Base-by-base conservation (phyloP, 1,140 invertebrate genomes). In the Anthonomus grandis region DNA sequence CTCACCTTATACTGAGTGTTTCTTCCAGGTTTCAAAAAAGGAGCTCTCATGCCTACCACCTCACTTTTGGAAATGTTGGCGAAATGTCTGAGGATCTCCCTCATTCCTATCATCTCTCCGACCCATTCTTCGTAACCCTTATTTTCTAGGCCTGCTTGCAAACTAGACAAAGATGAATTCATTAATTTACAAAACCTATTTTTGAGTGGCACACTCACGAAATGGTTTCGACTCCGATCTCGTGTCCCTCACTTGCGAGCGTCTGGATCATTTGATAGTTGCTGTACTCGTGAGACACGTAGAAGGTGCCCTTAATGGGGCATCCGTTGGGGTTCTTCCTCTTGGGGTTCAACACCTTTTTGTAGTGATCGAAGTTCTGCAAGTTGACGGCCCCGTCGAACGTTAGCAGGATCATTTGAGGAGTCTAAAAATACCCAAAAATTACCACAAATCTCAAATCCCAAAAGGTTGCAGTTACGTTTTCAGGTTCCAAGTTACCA, bases 301-400 rank as follows among this genome's bases (percentile, higher is more conserved):
- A 97, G 76, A 97, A 95, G 2, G 94, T 97, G 59, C 91, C 93
- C 56, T 84, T 86, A 36, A 97, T 88, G 0, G 86, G 82, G 71
- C 94, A 97, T 8, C 89, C 89, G 69, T 95, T 95, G 1, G 91
- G 90, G 79, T 95, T 95, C 65, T 84, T 79, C 58, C 87, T 76
- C 65, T 87, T 86, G 46, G 83, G 82, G 60, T 83, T 82, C 68
- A 95, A 91, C 37, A 95, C 86, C 75, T 88, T 87, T 69, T 85
- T 84, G 75, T 95, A 95, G 63, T 91, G 85, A 64, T 93, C 87
- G 72, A 85, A 92, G 71, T 95, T 96, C 68, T 94, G 92, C 67
- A 90, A 81, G 74, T 96, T 97, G 44, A 97, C 81, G 6, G 91
- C 91, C 25, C 93, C 93, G 71, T 95, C 93, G 71, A 97, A 95